Evolutionary conservation across 2,113 vertebrate genomes (phyloP), one percentile per base, ranked within the genome.

Genomic region (Lota lota): DNA sequence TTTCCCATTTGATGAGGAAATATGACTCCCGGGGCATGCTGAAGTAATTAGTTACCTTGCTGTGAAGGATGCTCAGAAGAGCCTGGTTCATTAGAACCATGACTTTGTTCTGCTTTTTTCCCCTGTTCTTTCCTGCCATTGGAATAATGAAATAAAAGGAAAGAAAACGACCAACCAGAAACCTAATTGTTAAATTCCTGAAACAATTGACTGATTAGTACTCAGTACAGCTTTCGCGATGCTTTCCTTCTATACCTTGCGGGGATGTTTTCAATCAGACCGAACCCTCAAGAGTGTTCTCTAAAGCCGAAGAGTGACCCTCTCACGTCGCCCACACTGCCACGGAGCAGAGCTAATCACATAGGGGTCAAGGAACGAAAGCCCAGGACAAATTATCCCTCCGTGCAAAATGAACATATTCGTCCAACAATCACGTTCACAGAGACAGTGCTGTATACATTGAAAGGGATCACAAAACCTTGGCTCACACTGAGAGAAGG

Each of bases 1-100:
- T 90, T 90, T 89, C 82, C 83, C 81, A 79, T 88, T 85, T 86
- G 83, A 91, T 90, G 89, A 93, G 79, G 90, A 91, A 90, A 91
- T 83, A 77, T 73, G 81, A 91, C 74, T 76, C 80, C 79, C 17
- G 40, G 68, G 77, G 79, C 91, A 91, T 88, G 77, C 75, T 91
- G 90, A 89, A 92, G 80, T 90, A 90, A 90, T 92, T 91, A 89
- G 85, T 79, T 82, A 81, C 77, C 79, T 83, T 84, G 70, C 83
- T 79, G 79, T 82, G 73, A 89, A 82, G 84, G 83, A 89, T 87
- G 79, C 81, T 86, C 75, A 72, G 5, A 36, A 59, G 79, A 85
- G 72, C 79, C 73, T 73, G 17, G 57, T 84, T 87, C 81, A 87
- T 87, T 84, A 83, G 73, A 79, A 72, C 74, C 79, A 78, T 77